Evolutionary conservation across 1,140 invertebrate genomes (phyloP), one percentile per base, ranked within the genome.

Genomic region (Oncopeltus fasciatus): DNA sequence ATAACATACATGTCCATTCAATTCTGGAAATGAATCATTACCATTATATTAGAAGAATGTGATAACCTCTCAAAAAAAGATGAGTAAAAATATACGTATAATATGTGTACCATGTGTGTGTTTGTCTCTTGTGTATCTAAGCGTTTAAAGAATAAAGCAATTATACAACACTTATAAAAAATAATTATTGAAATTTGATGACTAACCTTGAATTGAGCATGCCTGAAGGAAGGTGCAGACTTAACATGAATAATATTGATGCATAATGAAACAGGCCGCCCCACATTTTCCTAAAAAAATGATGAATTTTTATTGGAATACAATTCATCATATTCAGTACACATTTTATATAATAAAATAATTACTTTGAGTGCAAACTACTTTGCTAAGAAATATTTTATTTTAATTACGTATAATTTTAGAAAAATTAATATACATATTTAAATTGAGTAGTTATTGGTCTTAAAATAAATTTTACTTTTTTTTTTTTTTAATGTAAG

Each of bases 131-230:
- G n/a, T n/a, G n/a, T n/a, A n/a, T n/a, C n/a, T n/a, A n/a, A n/a
- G n/a, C n/a, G 31, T 38, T 8, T 38, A 14, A 38, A 38, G 31
- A 38, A 38, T 38, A 38, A 38, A 8, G 31, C 31, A 38, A 38
- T 5, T 14, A 38, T 38, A 38, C 31, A 38, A 38, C n/a, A 38
- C 5, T 38, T 8, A 38, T 14, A 38, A 14, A 38, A 8, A 5
- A 38, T 14, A 8, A 8, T 8, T 38, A 8, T 38, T 38, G 31
- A 8, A 8, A 38, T 8, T 14, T 8, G 31, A 38, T 38, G 5
- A 63, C 62, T 63, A 49, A 63, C 62, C 62, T 63, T 20, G 62
- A 46, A 57, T 63, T 53, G 28, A 53, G 33, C 62, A 63, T 63
- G 62, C 62, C 62, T 33, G 62, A 18, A 49, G 62, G 62, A 33